Evolutionary conservation across 2,113 vertebrate species (phyloP).

Genomic region (Protobothrops mucrosquamatus): DNA sequence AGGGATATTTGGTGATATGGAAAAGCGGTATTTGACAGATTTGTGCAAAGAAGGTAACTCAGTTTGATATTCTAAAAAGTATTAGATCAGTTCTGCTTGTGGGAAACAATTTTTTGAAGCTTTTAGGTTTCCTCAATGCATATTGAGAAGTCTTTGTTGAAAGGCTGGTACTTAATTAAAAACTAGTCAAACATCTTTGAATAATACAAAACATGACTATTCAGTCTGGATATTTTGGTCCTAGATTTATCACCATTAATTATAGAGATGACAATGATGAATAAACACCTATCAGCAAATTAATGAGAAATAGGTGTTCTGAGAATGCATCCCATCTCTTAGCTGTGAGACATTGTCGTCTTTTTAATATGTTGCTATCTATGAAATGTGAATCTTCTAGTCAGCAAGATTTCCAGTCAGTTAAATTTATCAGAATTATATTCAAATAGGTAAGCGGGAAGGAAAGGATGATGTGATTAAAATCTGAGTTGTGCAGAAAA

Average conservation of each 20-base stretch:
- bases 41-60: not conserved
- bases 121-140: not conserved
- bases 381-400: not conserved
- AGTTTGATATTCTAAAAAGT: not conserved
- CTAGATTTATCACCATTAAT: slow-evolving; percentile 49
- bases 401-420: not conserved
- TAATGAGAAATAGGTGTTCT: not conserved
- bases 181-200: slow-evolving; percentile 20
- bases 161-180: not conserved
- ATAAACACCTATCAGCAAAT: not conserved
- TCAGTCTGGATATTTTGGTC: slow-evolving; percentile 47
- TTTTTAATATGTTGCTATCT: not conserved
- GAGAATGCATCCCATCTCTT: not conserved
- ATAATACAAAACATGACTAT: slow-evolving; percentile 42
- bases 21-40: not conserved
- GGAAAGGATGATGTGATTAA: not conserved
- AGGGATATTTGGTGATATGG: too few species aligned
- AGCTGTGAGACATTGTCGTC: too few species aligned
- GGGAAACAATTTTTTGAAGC: not conserved
- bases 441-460: not conserved
- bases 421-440: not conserved
- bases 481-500: not conserved
- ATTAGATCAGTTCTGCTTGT: not conserved
- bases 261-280: not conserved
- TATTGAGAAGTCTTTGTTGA: not conserved